Conservation (phyloP, 2,797 vertebrate genomes). For the Scomberomorus guttatus region DNA sequence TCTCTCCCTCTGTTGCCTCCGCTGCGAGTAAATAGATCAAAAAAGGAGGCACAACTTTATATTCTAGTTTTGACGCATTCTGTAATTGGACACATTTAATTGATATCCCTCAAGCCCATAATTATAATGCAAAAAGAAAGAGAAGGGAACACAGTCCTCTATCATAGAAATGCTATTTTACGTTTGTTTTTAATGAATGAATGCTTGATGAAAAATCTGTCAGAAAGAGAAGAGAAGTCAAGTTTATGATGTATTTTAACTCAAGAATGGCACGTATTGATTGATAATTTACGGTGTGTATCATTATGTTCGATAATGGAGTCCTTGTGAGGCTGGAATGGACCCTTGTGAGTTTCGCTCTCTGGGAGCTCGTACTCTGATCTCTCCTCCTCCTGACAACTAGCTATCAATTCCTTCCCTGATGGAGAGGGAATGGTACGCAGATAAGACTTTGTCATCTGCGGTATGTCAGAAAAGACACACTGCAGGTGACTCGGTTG, state of each 20-base stretch:
- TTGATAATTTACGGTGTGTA: conserved; percentile 66
- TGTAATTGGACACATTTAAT: conserved; percentile 85
- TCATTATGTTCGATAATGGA: conserved; percentile 74
- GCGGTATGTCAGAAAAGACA: conserved; percentile 60
- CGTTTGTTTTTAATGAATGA: conserved; percentile 53
- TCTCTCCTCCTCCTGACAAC: conserved; percentile 83
- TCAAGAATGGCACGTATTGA: conserved; percentile 64
- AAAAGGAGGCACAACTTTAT: conserved; percentile 79
- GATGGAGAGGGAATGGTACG: conserved; percentile 69
- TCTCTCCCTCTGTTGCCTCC: conserved; percentile 74
- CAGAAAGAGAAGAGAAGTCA: conserved; percentile 52
- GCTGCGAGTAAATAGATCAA: conserved; percentile 85
- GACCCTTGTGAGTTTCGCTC: conserved; percentile 77
- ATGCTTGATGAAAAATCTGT: conserved; percentile 61
- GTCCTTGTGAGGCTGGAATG: conserved; percentile 77
- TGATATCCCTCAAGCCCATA: conserved; percentile 82
- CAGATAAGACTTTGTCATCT: conserved; percentile 73
- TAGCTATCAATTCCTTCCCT: conserved; percentile 79
- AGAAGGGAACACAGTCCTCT: conserved; percentile 53
- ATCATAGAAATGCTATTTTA: conserved; percentile 58
- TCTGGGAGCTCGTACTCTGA: conserved; percentile 77
- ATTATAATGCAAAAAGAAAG: conserved; percentile 75
- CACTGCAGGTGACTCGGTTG: conserved; percentile 67
- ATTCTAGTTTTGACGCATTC: conserved; percentile 83
- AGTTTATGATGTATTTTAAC: conserved; percentile 59